Conservation (phyloP, 2,113 vertebrate genomes). For the Lepus americanus region DNA sequence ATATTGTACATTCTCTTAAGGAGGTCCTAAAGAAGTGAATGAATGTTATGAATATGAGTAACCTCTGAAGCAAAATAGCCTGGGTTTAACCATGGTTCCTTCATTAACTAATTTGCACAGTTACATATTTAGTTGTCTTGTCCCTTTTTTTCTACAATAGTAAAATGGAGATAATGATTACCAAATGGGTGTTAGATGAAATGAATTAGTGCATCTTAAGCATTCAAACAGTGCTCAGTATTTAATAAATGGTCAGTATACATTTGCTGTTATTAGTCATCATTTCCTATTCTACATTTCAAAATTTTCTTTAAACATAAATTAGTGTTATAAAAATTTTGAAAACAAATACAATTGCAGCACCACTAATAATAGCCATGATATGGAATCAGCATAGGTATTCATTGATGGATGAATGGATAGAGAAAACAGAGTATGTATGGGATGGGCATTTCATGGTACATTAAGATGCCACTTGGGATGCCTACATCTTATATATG, state of each 20-base stretch:
- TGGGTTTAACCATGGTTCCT: conserved; percentile 7
- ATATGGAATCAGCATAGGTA: too few species aligned
- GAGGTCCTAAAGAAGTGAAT: neutral
- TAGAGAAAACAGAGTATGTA: too few species aligned
- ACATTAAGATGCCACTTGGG: too few species aligned
- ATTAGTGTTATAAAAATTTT: neutral
- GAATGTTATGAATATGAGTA: neutral
- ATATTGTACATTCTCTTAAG: neutral
- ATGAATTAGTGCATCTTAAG: conserved; percentile 8
- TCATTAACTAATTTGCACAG: neutral
- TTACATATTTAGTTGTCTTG: neutral
- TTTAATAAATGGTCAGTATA: conserved; percentile 8
- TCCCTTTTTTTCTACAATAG: conserved; percentile 19
- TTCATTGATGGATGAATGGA: too few species aligned
- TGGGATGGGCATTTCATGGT: too few species aligned
- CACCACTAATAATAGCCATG: too few species aligned
- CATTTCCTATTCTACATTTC: neutral
- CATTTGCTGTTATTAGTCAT: neutral
- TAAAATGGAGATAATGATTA: conserved; percentile 10
- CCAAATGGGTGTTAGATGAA: conserved; percentile 3
- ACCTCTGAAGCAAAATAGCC: neutral
- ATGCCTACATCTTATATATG: too few species aligned
- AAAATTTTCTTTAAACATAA: neutral
- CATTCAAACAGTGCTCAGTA: neutral
- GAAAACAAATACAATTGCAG: neutral